phyloP scores from a whole-genome alignment of 2,797 vertebrate genomes.

The Lophius americanus region DNA sequence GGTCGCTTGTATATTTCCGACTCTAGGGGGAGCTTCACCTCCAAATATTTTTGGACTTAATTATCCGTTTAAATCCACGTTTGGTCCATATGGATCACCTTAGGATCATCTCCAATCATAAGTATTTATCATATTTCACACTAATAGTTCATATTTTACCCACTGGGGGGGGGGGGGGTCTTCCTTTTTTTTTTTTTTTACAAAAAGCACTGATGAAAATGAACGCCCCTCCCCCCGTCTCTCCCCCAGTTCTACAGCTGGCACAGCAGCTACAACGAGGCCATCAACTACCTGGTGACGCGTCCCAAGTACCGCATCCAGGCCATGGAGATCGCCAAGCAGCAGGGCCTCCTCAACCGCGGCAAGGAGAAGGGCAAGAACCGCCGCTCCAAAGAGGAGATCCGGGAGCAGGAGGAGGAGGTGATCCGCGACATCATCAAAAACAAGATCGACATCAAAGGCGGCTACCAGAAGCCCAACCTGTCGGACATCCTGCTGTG shows the following conservation, averaged over 20 bases:
- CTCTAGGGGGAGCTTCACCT: too few species aligned
- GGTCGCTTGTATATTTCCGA: too few species aligned
- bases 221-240: not conserved
- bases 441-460: conserved; percentile 98
- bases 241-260: conserved; percentile 93
- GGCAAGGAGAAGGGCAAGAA: conserved; percentile 94
- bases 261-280: conserved; percentile 97
- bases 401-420: conserved; percentile 94
- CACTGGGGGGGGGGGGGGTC: not conserved
- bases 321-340: conserved; percentile 92
- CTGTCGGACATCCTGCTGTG: conserved; percentile 92
- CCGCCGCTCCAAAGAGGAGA: conserved; percentile 93
- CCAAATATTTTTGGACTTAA: too few species aligned
- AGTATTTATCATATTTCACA: too few species aligned
- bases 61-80: too few species aligned
- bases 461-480: conserved; percentile 95
- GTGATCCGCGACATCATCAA: conserved; percentile 97
- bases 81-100: too few species aligned
- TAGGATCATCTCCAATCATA: too few species aligned
- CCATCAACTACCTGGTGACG: conserved; percentile 93
- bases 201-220: too few species aligned
- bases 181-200: too few species aligned
- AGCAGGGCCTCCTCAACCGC: conserved; percentile 92
- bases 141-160: not conserved
- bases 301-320: conserved; percentile 97